These are phyloP conservation scores for Acrocera orbiculus DNA, from an alignment of 2,888 invertebrate genomes.

Conservation along the genomic window DNA sequence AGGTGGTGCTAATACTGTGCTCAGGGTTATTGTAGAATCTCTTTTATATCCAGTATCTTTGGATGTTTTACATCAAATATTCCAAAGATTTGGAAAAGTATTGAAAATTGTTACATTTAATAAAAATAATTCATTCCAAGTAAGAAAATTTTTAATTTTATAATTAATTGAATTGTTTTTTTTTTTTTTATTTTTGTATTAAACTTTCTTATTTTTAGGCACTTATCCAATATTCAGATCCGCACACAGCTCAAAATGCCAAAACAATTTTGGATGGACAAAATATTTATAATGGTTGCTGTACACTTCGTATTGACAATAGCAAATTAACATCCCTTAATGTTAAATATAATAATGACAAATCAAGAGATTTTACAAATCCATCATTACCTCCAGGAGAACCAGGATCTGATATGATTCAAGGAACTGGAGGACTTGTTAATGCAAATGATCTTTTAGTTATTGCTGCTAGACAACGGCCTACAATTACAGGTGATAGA, in stretches of 20 bases:
- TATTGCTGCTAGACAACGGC: constrained; percentile 31
- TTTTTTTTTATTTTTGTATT: constrained; percentile 10
- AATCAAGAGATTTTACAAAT: constrained; percentile 98
- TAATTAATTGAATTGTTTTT: constrained; percentile 4
- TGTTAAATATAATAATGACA: constrained; percentile 99
- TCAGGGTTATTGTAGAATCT: constrained; percentile 96
- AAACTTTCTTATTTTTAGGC: constrained; percentile 90
- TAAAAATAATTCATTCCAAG: constrained; percentile 76
- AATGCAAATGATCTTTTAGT: constrained; percentile 38
- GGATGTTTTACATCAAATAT: constrained; percentile 94
- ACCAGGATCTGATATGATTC: constrained; percentile 41
- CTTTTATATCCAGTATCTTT: constrained; percentile 96
- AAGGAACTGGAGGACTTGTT: constrained; percentile 35
- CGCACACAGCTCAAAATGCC: constrained; percentile 90
- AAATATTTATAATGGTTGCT: constrained; percentile 98
- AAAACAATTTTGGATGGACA: constrained; percentile 95
- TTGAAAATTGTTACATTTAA: constrained; percentile 99
- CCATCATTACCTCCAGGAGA: constrained; percentile 94
- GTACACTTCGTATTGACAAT: constrained; percentile 97
- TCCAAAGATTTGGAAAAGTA: constrained; percentile 96
- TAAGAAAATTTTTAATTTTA: constrained; percentile 14
- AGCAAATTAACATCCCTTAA: constrained; percentile 95
- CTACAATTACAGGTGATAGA: constrained; percentile 33
- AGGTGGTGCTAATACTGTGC: constrained; percentile 88
- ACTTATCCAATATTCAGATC: constrained; percentile 95